These are phyloP conservation scores for Apus apus DNA, from an alignment of 2,113 vertebrate genomes.

Conservation along the genomic window DNA sequence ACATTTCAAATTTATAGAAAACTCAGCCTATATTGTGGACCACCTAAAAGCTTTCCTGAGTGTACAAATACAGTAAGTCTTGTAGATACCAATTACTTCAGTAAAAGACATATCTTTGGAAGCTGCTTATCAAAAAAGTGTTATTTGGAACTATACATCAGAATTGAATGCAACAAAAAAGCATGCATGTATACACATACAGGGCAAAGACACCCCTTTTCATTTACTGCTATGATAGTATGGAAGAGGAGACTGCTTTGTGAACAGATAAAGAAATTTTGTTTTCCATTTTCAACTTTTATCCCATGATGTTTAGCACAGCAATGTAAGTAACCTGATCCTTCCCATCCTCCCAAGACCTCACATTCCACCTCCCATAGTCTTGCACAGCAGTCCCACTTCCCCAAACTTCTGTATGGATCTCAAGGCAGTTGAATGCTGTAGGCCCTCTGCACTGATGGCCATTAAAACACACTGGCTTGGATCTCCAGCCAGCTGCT, in stretches of 20 bases:
- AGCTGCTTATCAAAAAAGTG: neutral
- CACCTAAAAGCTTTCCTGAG: neutral
- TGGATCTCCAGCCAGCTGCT: neutral
- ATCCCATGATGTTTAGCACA: neutral
- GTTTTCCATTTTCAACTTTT: neutral
- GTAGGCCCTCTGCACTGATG: neutral
- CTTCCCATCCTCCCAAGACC: neutral
- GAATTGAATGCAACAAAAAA: neutral
- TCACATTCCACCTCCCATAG: neutral
- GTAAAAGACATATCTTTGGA: neutral
- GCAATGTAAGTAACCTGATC: neutral
- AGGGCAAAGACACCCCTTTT: neutral
- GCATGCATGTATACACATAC: neutral
- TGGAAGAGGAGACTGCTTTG: neutral
- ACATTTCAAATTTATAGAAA: neutral
- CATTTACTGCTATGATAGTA: neutral
- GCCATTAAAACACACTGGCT: neutral
- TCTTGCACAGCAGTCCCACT: neutral
- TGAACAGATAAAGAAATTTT: neutral
- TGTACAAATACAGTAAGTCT: neutral
- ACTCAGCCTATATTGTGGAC: neutral
- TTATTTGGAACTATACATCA: neutral
- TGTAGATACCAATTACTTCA: neutral
- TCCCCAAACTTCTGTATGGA: neutral
- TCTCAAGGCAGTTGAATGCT: neutral